A percentile compares a stretch with the other conserved stretches of the same genome.
Evolutionary conservation across 2,888 invertebrate species (phyloP).

Genomic region (Tribolium freemani): DNA sequence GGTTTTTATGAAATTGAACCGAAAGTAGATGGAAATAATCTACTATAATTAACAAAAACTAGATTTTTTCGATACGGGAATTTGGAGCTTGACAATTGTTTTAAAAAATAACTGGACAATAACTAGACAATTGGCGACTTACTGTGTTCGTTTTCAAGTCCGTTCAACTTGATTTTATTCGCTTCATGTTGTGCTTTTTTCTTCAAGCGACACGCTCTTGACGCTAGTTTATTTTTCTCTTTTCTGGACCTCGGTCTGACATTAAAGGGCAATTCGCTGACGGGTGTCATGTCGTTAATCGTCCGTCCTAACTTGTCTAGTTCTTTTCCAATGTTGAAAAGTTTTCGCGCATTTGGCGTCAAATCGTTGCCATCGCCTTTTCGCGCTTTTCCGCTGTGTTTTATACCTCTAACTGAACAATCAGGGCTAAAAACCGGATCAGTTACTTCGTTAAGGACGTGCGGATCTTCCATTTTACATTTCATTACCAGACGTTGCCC

Average conservation of each 20-base stretch:
- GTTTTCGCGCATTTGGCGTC: slow-evolving; percentile 93
- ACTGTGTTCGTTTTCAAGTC: slow-evolving; percentile 96
- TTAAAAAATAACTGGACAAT: too few species aligned
- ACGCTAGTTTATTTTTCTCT: slow-evolving; percentile 98
- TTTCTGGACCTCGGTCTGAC: slow-evolving; percentile 93
- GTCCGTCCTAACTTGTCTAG: slow-evolving; percentile 90
- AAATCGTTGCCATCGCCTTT: slow-evolving; percentile 98
- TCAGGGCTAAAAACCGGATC: slow-evolving; percentile 97
- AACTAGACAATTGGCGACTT: slow-evolving; percentile 66
- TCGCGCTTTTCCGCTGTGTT: slow-evolving; percentile 88
- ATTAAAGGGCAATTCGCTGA: slow-evolving; percentile 92
- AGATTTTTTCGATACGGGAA: too few species aligned
- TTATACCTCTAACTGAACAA: slow-evolving; percentile 91
- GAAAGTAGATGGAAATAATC: too few species aligned
- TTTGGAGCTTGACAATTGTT: too few species aligned
- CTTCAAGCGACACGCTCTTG: slow-evolving; percentile 95
- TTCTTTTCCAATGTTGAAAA: slow-evolving; percentile 92
- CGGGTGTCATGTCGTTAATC: slow-evolving; percentile 96
- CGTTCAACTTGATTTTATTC: slow-evolving; percentile 95
- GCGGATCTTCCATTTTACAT: slow-evolving; percentile 91
- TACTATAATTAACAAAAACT: too few species aligned
- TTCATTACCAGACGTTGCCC: slow-evolving; percentile 90
- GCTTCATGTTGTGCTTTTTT: slow-evolving; percentile 99
- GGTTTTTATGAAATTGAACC: too few species aligned
- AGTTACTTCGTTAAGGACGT: slow-evolving; percentile 89